Base-by-base conservation (phyloP, 2,113 vertebrate genomes). In the Dendrocopos noguchii region DNA sequence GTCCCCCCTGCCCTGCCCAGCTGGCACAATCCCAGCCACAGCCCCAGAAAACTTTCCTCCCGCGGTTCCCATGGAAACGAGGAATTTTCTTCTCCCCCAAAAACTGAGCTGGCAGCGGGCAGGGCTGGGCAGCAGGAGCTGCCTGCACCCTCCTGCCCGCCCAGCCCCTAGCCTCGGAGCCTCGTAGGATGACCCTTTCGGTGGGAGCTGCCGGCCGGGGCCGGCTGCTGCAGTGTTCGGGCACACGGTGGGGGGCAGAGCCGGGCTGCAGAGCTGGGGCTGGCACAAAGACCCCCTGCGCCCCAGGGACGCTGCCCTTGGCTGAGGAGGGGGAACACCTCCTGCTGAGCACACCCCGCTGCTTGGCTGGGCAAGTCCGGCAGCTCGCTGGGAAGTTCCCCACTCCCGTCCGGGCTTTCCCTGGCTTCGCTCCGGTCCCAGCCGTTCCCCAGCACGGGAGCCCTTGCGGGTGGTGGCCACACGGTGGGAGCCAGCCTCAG, bases 41-140 rank as follows among this genome's bases (percentile, higher is more conserved):
- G 85, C 84, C 87, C 88, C 73, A 50, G 95, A 93, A 96, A 96
- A 95, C 90, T 95, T 96, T 94, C 86, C 83, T 95, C 31, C 83
- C 72, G 44, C 6, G 0, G 96, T 96, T 96, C 86, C 96, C 96
- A 95, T 94, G 90, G 96, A 95, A 95, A 96, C 90, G 4, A 75
- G 86, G 72, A 13, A 90, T 91, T 67, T 39, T 78, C 53, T 93
- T 95, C 88, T 88, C 82, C 90, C 92, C 83, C 42, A 44, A 72
- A 93, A 95, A 80, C 87, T 93, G 87, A 90, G 61, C 76, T 0
- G 31, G 16, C 39, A 42, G 60, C 4, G 2, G 72, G 60, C 57
- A 76, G 21, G 55, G 55, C 16, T 3, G 3, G 66, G 34, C 73
- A 56, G 39, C 28, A 6, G 18, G 70, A 5, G 53, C 17, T 50